Conservation (phyloP, 2,888 invertebrate species). For the Meiosimyza platycephala region DNA sequence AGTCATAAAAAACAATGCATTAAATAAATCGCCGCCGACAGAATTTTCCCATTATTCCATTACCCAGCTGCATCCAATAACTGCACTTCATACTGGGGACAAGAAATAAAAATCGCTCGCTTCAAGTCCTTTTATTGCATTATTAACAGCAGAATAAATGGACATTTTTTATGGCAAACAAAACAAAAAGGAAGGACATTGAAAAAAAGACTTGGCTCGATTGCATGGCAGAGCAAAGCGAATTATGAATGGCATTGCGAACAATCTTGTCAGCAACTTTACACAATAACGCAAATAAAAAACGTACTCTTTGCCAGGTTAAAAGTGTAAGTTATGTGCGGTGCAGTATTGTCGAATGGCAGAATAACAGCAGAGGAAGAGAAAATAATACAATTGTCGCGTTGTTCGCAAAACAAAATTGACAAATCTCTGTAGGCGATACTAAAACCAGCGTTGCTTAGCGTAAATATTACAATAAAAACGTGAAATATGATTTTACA, state of each 20-base stretch:
- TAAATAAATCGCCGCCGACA: background rate
- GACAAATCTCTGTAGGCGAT: slow-evolving; percentile 40
- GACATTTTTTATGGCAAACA: slow-evolving; percentile 37
- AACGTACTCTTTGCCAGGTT: background rate
- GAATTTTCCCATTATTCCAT: slow-evolving; percentile 3
- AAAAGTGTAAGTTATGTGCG: background rate
- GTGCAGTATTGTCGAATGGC: no score
- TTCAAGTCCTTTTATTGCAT: slow-evolving; percentile 41
- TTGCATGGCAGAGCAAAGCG: background rate
- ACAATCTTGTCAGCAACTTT: slow-evolving; percentile 26
- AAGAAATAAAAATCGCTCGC: slow-evolving; percentile 3
- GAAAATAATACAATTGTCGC: slow-evolving; percentile 34
- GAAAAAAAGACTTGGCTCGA: background rate
- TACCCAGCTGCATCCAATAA: background rate
- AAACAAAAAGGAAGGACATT: slow-evolving; percentile 9
- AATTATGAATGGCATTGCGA: background rate
- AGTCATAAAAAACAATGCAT: background rate
- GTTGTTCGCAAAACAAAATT: slow-evolving; percentile 27
- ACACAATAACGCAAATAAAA: slow-evolving; percentile 29
- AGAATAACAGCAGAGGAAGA: background rate
- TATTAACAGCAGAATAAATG: slow-evolving; percentile 42
- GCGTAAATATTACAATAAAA: slow-evolving; percentile 19
- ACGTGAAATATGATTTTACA: slow-evolving; percentile 40
- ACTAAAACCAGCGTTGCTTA: slow-evolving; percentile 40
- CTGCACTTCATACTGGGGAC: background rate